A percentile compares a stretch with the other conserved stretches of the same genome.
phyloP scores from a whole-genome alignment of 2,888 invertebrate genomes.

The Microdon myrmicae region DNA sequence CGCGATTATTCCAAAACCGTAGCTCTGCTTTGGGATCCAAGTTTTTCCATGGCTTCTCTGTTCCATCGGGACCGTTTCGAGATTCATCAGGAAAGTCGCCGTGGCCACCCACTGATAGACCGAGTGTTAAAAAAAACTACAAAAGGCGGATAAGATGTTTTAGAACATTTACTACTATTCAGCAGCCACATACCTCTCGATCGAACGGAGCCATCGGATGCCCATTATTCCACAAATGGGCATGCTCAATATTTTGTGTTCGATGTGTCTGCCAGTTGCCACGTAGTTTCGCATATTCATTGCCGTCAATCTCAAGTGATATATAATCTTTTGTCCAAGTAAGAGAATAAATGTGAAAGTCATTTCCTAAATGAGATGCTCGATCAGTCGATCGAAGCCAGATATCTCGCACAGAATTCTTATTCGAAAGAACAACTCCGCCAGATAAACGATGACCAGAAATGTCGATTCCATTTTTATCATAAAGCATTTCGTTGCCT shows the following conservation, averaged over 20 bases:
- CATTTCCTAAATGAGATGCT: slow-evolving; percentile 68
- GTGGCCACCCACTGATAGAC: slow-evolving; percentile 80
- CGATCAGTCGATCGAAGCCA: slow-evolving; percentile 57
- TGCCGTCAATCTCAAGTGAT: slow-evolving; percentile 69
- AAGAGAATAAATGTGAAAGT: slow-evolving; percentile 76
- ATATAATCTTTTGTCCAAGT: slow-evolving; percentile 70
- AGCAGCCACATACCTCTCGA: slow-evolving; percentile 70
- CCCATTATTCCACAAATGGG: slow-evolving; percentile 71
- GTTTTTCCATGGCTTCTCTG: slow-evolving; percentile 81
- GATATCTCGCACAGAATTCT: slow-evolving; percentile 63
- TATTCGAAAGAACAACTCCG: slow-evolving; percentile 57
- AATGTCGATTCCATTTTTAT: slow-evolving; percentile 56
- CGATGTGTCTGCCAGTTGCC: slow-evolving; percentile 54
- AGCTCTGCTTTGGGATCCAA: slow-evolving; percentile 73
- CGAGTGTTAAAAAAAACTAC: slow-evolving; percentile 81
- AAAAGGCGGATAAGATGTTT: slow-evolving; percentile 24
- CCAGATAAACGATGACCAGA: slow-evolving; percentile 58
- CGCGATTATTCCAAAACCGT: slow-evolving; percentile 74
- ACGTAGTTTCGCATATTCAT: slow-evolving; percentile 67
- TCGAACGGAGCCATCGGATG: slow-evolving; percentile 78
- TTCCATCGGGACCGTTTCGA: slow-evolving; percentile 27
- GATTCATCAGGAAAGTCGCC: slow-evolving; percentile 74
- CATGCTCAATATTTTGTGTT: slow-evolving; percentile 59
- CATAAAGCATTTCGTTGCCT: slow-evolving; percentile 70
- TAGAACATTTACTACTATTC: no score